Conservation (phyloP, 1,140 invertebrate species). For the Platyscapa corneri region DNA sequence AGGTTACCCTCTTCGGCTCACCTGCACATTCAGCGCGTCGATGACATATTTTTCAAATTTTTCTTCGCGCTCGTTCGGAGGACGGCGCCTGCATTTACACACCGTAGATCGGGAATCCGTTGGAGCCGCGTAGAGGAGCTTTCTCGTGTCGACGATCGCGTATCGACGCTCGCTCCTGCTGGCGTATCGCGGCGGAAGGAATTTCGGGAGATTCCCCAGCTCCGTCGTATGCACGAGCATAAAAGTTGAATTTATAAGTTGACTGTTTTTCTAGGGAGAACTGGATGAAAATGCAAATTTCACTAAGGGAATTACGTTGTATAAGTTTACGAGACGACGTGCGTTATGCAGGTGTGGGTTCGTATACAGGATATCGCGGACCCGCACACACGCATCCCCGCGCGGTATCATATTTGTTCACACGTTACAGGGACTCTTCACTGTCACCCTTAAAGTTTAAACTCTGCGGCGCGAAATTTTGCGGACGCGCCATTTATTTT, state of each 20-base stretch:
- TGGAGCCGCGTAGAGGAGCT: too few relatives aligned
- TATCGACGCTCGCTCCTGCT: too few relatives aligned
- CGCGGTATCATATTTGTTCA: neutral
- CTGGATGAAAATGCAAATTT: constrained; percentile 16
- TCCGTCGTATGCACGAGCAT: neutral
- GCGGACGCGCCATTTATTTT: neutral
- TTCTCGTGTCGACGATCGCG: neutral
- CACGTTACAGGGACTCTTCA: neutral
- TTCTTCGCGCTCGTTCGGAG: neutral
- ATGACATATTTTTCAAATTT: constrained; percentile 30
- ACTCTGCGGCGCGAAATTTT: neutral
- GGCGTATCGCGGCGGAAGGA: too few relatives aligned
- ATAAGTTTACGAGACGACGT: constrained; percentile 3
- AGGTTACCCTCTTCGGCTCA: neutral
- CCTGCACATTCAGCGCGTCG: too few relatives aligned
- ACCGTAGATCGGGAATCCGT: neutral
- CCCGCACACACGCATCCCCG: too few relatives aligned
- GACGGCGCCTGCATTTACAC: neutral
- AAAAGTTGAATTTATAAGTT: constrained; percentile 9
- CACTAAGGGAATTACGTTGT: neutral
- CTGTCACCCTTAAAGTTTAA: neutral
- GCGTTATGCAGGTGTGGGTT: neutral
- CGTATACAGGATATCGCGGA: too few relatives aligned
- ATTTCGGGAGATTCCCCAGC: neutral
- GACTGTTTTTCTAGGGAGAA: neutral